Base-by-base conservation (phyloP, 2,113 vertebrate genomes). In the Mirza zaza region DNA sequence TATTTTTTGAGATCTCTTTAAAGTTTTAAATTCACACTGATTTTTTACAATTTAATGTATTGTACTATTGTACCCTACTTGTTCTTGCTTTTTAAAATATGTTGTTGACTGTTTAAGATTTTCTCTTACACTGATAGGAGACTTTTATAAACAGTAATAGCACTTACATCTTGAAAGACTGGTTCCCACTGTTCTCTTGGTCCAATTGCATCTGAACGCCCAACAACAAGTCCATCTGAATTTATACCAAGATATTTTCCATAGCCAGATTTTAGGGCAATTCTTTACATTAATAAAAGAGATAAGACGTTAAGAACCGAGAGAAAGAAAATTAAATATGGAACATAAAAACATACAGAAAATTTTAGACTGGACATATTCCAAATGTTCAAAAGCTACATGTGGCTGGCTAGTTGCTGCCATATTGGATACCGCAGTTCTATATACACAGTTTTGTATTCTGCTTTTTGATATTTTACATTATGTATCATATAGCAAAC, bases 181-280 rank as follows among this genome's bases (percentile, higher is more conserved):
- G 99, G 99, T 84, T 99, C 99, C 99, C 99, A 99, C 48, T 99
- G 99, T 97, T 99, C 99, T 97, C 99, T 99, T 80, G 99, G 98
- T 45, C 99, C 99, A 52, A 99, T 99, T 29, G 99, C 99, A 97
- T 99, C 99, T 0, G 99, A 99, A 95, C 99, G 99, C 2, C 99
- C 99, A 90, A 99, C 97, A 70, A 99, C 99, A 88, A 99, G 97
- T n/a, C 99, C 99, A 0, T 99, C 99, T 3, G 99, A 99, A 98
- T 99, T 99, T 98, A 99, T 99, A 27, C 99, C 99, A 70, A 99
- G 98, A 76, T 99, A 99, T 96, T 99, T 99, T 50, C 99, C 99
- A 67, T 99, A 99, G 87, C 99, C 99, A 90, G 99, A 99, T 98
- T 99, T 99, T 95, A 99, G 98, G 27, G 99, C 99, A 93, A 99